Evolutionary conservation across 2,888 invertebrate genomes (phyloP).

Genomic region (Tetramorium bicarinatum): DNA sequence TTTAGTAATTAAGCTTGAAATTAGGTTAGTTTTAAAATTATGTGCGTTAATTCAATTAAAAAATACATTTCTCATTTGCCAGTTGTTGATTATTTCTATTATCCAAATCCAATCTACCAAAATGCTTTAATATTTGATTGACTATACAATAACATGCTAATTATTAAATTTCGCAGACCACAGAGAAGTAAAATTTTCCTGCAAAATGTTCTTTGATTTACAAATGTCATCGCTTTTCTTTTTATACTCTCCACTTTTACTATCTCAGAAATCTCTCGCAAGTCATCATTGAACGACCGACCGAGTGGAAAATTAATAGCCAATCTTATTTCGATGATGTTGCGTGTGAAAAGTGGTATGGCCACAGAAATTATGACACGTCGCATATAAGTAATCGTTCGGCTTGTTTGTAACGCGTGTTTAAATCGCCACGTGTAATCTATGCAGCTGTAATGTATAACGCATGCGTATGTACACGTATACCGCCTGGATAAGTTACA

Average conservation of each 20-base stretch:
- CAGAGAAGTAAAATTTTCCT: neutral
- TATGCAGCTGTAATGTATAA: constrained; percentile 4
- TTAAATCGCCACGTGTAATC: constrained; percentile 35
- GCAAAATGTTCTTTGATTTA: neutral
- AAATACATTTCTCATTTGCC: neutral
- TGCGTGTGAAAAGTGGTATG: neutral
- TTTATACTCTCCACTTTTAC: neutral
- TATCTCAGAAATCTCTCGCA: constrained; percentile 4
- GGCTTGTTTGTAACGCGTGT: constrained; percentile 28
- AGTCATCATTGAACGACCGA: neutral
- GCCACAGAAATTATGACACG: neutral
- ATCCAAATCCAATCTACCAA: neutral
- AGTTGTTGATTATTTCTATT: neutral
- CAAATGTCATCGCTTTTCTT: neutral
- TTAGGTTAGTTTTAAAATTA: neutral
- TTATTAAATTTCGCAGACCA: neutral
- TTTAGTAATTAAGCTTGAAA: neutral
- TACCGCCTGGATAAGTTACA: neutral
- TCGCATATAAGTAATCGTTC: constrained; percentile 31
- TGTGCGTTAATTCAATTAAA: constrained; percentile 11
- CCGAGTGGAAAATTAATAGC: constrained; percentile 7
- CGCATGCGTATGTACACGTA: neutral
- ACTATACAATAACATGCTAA: neutral
- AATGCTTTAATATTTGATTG: constrained; percentile 1
- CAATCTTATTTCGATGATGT: constrained; percentile 17